Evolutionary conservation across 2,113 vertebrate genomes (phyloP), one percentile per base, ranked within the genome.

Genomic region (Prinia subflava): DNA sequence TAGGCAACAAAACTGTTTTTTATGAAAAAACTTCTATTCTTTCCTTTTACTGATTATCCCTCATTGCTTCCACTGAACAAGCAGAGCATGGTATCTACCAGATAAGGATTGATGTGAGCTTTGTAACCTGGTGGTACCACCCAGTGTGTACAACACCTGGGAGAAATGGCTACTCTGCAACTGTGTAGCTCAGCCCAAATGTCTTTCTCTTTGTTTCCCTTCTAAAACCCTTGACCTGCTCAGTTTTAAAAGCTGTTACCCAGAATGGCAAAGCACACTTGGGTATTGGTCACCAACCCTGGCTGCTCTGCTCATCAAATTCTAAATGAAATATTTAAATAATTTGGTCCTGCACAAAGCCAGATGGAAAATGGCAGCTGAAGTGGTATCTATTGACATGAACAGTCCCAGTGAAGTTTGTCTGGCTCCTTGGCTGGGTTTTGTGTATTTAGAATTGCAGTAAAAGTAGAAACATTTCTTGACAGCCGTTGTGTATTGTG

Each of bases 381-480:
- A 95, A 90, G 64, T 75, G 47, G 20, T 86, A 28, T 56, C 69
- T 92, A 11, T 60, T 52, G 75, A 49, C 62, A 75, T 73, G 64
- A 78, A 42, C 56, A 68, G 68, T 78, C 68, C 75, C 56, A 59
- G 56, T 69, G 88, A 95, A 93, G 68, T 77, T 56, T 64, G 35
- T 28, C 68, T 91, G 85, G 42, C 55, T 90, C 56, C 76, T 77
- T 83, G 71, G 30, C 75, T 94, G 79, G 31, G 23, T 77, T 94
- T 92, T 63, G 47, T 88, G 63, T 94, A 21, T 96, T 96, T 90
- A 83, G 90, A 81, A 67, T 70, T 92, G 82, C 75, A 86, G 33
- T 90, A 56, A 87, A 81, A 90, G 46, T 33, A 60, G 92, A 81
- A 96, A 71, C 52, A 49, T 70, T 94, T 86, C 77, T 75, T 90